These are phyloP conservation scores for Clistopyga incitator DNA, from an alignment of 2,888 invertebrate species.

Conservation along the genomic window DNA sequence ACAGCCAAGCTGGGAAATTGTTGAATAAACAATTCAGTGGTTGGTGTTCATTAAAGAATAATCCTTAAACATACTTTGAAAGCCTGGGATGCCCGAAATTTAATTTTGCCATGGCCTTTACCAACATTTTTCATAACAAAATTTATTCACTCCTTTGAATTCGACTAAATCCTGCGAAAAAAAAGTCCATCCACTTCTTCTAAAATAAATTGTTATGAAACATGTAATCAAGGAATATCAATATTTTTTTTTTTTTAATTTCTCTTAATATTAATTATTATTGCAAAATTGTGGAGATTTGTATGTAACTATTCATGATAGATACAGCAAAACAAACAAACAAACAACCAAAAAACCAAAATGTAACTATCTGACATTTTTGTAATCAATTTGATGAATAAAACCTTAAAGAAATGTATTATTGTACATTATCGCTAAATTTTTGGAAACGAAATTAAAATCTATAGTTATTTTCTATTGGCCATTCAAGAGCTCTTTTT, in stretches of 20 bases:
- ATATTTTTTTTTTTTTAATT: too few relatives aligned
- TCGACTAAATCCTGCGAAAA: background rate
- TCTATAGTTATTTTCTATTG: background rate
- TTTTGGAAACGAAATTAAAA: background rate
- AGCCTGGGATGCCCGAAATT: background rate
- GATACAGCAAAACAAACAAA: too few relatives aligned
- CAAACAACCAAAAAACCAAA: too few relatives aligned
- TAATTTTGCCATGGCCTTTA: background rate
- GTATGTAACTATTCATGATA: too few relatives aligned
- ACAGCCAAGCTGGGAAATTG: conserved; percentile 33
- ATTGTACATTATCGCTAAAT: too few relatives aligned
- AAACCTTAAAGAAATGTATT: too few relatives aligned
- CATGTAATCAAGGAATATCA: too few relatives aligned
- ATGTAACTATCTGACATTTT: too few relatives aligned
- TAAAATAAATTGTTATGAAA: background rate
- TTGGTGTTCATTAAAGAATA: conserved; percentile 6
- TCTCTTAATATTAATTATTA: too few relatives aligned
- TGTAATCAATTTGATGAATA: too few relatives aligned
- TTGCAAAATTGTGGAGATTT: too few relatives aligned
- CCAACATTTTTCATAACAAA: background rate
- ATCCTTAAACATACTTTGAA: conserved; percentile 24
- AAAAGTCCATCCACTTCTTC: too few relatives aligned
- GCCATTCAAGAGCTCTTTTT: background rate
- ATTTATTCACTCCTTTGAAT: background rate
- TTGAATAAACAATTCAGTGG: conserved; percentile 43